Evolutionary conservation across 2,797 vertebrate species (phyloP).

Genomic region (Hafferia zeledoni): DNA sequence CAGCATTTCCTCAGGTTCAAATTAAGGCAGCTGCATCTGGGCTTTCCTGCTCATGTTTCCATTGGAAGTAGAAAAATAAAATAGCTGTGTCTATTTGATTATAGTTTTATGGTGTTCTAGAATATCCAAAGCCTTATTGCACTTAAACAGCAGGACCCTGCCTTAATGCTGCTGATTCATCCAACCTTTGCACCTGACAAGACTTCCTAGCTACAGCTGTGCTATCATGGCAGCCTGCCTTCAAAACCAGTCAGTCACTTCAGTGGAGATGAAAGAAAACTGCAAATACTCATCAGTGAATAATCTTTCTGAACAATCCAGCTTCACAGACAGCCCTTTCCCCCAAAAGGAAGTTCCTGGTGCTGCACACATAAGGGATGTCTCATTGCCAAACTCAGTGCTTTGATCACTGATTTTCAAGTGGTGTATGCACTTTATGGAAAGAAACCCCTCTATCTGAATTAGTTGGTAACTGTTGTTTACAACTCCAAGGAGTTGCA

Average conservation of each 20-base stretch:
- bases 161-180: not conserved
- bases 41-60: not conserved
- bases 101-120: not conserved
- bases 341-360: not conserved
- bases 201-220: not conserved
- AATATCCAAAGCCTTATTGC: not conserved
- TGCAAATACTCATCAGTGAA: conserved; percentile 6
- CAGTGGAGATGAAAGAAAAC: not conserved
- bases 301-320: not conserved
- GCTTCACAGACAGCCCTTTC: not conserved
- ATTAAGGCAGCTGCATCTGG: not conserved
- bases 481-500: not conserved
- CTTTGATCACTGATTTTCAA: not conserved
- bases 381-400: not conserved
- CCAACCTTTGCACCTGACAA: not conserved
- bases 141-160: not conserved
- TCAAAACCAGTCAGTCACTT: not conserved
- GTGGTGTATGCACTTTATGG: fast-evolving
- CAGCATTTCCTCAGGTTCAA: not conserved
- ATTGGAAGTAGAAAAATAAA: not conserved
- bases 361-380: fast-evolving
- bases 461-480: not conserved
- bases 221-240: not conserved
- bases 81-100: not conserved
- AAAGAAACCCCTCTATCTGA: not conserved